A percentile compares a stretch with the other conserved stretches of the same genome.
Evolutionary conservation across 2,888 invertebrate genomes (phyloP).

Genomic region (Neoaliturus tenellus): DNA sequence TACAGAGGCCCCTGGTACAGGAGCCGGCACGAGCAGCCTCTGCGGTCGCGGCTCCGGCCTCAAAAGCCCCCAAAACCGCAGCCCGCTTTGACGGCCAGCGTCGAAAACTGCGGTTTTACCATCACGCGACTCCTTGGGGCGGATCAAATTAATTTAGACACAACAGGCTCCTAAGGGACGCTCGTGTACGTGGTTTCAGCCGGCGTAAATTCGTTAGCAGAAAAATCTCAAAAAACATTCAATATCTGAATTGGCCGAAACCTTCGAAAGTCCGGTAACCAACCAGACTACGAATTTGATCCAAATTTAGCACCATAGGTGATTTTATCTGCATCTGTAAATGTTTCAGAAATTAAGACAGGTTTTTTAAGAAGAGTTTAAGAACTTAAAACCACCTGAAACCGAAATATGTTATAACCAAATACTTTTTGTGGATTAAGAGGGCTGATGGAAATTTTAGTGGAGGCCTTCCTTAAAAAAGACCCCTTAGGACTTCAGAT

Average conservation of each 20-base stretch:
- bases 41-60: slow-evolving; percentile 22
- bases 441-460: no score
- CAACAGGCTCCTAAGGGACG: neutral
- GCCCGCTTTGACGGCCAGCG: neutral
- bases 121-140: neutral
- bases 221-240: neutral
- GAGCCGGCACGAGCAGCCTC: slow-evolving; percentile 22
- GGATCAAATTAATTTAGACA: neutral
- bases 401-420: no score
- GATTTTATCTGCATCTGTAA: no score
- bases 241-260: neutral
- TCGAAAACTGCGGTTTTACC: slow-evolving; percentile 15
- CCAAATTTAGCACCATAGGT: no score
- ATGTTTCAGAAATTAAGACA: no score
- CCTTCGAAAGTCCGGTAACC: neutral
- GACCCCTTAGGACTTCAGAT: no score
- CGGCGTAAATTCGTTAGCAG: neutral
- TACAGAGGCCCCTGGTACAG: neutral
- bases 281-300: neutral
- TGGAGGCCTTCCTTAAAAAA: no score
- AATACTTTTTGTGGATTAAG: no score
- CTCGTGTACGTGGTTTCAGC: no score
- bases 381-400: no score
- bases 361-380: no score
- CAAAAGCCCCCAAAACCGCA: slow-evolving; percentile 30